Evolutionary conservation across 30 jellyfish, hydroid and myxozoan species (phyloP).

Genomic region (Hydractinia echinata): DNA sequence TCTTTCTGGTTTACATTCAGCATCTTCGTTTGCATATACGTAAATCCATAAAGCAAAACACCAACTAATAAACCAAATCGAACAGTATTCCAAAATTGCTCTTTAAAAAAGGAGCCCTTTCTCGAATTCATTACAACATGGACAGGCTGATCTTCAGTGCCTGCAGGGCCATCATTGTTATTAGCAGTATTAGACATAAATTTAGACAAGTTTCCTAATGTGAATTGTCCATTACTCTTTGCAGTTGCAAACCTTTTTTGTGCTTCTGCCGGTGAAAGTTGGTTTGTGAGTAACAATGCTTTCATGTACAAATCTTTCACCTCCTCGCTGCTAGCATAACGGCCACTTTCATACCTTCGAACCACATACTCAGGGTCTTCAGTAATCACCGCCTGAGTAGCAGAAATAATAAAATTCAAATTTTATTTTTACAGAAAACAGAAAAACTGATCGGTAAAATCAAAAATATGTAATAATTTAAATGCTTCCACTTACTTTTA

Average conservation of each 20-base stretch:
- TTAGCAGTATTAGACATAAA: not conserved
- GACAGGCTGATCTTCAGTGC: slow-evolving; percentile 87
- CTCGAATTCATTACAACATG: slow-evolving; percentile 76
- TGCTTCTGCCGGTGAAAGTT: slow-evolving; percentile 28
- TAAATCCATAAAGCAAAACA: slow-evolving; percentile 16
- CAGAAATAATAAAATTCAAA: not conserved
- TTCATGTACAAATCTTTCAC: slow-evolving; percentile 66
- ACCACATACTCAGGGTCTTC: slow-evolving; percentile 96
- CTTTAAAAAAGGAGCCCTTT: slow-evolving; percentile 80
- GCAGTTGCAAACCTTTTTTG: slow-evolving; percentile 7
- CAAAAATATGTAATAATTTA: not conserved
- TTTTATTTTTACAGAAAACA: not conserved
- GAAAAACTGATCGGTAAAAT: not conserved
- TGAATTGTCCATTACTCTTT: not conserved
- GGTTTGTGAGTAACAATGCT: slow-evolving; percentile 45
- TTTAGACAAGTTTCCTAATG: not conserved
- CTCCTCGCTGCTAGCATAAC: slow-evolving; percentile 78
- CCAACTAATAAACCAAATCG: slow-evolving; percentile 38
- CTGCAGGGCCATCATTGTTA: slow-evolving; percentile 15
- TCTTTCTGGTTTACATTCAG: slow-evolving; percentile 71
- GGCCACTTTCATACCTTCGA: slow-evolving; percentile 72
- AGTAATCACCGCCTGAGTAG: slow-evolving; percentile 53
- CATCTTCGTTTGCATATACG: slow-evolving; percentile 17
- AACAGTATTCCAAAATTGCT: slow-evolving; percentile 73
- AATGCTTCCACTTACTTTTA: slow-evolving; percentile 43